These are phyloP conservation scores for Epizoanthus fatuus DNA, from an alignment of 92 coral and sea anemone genomes.

Conservation along the genomic window DNA sequence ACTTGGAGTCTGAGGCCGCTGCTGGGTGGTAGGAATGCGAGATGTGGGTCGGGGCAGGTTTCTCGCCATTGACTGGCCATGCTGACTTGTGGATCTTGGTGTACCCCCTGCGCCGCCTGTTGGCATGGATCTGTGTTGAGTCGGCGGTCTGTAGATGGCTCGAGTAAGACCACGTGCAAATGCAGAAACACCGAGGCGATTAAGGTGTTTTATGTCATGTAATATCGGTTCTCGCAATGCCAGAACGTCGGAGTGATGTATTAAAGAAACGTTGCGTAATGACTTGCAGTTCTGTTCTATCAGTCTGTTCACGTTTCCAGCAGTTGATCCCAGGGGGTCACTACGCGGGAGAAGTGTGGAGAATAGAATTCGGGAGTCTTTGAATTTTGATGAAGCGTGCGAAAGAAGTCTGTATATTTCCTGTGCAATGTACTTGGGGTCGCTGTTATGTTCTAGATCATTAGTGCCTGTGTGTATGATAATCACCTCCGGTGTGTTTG, in stretches of 20 bases:
- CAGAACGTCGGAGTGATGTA: too few species aligned
- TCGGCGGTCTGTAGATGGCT: background rate
- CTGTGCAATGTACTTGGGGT: background rate
- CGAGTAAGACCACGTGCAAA: too few species aligned
- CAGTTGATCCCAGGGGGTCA: background rate
- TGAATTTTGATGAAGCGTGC: too few species aligned
- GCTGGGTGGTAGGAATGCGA: background rate
- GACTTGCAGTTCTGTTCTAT: background rate
- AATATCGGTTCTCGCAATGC: too few species aligned
- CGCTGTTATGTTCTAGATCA: too few species aligned
- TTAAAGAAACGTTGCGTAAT: background rate
- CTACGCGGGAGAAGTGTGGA: slow-evolving; percentile 7
- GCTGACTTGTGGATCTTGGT: background rate
- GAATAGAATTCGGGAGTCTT: too few species aligned
- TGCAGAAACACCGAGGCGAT: too few species aligned
- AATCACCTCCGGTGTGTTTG: too few species aligned
- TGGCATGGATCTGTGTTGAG: slow-evolving; percentile 1
- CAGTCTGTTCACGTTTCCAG: background rate
- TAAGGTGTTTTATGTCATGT: too few species aligned
- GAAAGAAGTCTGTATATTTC: background rate
- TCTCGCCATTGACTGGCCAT: slow-evolving; percentile 6
- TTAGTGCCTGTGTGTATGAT: too few species aligned
- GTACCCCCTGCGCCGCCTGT: background rate
- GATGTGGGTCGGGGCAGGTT: slow-evolving; percentile 6
- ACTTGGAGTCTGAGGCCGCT: slow-evolving; percentile 1